Base-by-base conservation (phyloP, 1,140 invertebrate species). In the Whitmania pigra region DNA sequence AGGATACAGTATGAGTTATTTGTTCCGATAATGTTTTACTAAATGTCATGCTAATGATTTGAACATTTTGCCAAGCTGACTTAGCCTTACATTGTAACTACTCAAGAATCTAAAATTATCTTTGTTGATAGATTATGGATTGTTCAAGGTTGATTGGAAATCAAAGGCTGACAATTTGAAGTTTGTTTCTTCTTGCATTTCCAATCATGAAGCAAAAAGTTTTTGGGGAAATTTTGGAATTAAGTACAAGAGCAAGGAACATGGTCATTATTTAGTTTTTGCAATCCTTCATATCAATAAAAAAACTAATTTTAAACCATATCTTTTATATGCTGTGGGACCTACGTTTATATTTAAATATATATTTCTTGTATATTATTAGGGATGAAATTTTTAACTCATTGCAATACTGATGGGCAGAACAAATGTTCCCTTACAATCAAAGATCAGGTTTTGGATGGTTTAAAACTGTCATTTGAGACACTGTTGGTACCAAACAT, bases 391-490 rank as follows among this genome's bases (percentile, higher is more conserved):
- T 63, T 63, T 18, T 22, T 63, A 31, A 63, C 57, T n/a, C 22
- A 63, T 31, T 63, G 22, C 57, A 63, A 22, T n/a, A 63, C 22
- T 63, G 57, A 63, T 22, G 57, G 22, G 11, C 57, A 63, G 15
- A 63, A 25, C 22, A 63, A 22, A 22, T 25, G 29, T 31, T 31
- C 22, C 22, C 29, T 63, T 13, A 22, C 22, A 11, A 31, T 63
- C 57, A 63, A 63, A 63, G 29, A 63, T 63, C 29, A 31, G 22
- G 29, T 63, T 63, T 7, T 63, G 22, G 29, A 63, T 63, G 57
- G 57, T 63, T 63, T 63, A 63, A 31, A 31, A 31, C 29, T 63
- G 20, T 63, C 57, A 63, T 63, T 63, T 63, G 57, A 63, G 57
- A 63, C 57, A 63, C 22, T 63, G 2, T 63, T 63, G 22, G 57